These are phyloP conservation scores for Muscidifurax raptorellus DNA, from an alignment of 1,140 invertebrate species.

Conservation along the genomic window DNA sequence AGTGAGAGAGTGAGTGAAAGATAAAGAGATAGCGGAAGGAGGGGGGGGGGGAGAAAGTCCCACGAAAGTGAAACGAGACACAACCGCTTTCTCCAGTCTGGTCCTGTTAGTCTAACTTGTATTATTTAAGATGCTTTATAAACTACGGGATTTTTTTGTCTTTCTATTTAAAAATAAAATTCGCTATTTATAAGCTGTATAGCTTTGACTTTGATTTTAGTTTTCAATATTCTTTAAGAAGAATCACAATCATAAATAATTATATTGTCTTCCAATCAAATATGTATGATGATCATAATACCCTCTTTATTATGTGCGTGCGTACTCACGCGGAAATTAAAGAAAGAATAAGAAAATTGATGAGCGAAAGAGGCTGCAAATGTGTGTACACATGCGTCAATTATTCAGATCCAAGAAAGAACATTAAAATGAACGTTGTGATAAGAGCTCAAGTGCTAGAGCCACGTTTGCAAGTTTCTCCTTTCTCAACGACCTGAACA, in stretches of 20 bases:
- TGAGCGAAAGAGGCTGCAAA: background rate
- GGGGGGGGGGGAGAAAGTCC: slow-evolving; percentile 43
- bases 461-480: background rate
- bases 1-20: slow-evolving; percentile 35
- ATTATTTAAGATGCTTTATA: slow-evolving; percentile 20
- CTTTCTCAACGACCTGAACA: background rate
- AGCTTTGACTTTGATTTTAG: background rate
- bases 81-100: slow-evolving; percentile 22
- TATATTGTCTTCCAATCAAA: slow-evolving; percentile 33
- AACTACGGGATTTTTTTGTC: slow-evolving; percentile 34
- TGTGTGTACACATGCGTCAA: background rate
- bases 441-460: background rate
- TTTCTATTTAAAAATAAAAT: background rate
- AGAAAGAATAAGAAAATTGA: background rate
- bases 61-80: slow-evolving; percentile 38
- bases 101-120: background rate
- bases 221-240: slow-evolving; percentile 16
- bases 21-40: slow-evolving; percentile 39
- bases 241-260: slow-evolving; percentile 16
- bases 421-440: background rate
- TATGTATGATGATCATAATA: background rate
- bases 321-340: background rate
- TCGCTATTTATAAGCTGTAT: slow-evolving; percentile 47
- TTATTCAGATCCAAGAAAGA: background rate
- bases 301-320: background rate